phyloP scores from a whole-genome alignment of 2,888 invertebrate species.

The Drosophila diplacantha region DNA sequence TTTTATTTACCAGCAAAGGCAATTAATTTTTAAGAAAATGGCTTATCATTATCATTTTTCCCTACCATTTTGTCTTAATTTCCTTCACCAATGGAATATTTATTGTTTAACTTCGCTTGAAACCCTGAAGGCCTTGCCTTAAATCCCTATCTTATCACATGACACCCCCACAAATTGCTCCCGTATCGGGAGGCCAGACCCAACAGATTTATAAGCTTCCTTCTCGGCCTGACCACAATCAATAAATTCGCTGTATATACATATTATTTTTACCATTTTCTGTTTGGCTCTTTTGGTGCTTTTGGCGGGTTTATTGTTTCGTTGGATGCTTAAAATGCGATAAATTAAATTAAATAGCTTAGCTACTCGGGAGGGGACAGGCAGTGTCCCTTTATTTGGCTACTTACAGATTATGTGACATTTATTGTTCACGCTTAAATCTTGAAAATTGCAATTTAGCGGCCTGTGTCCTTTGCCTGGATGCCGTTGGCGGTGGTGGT shows the following conservation, averaged over 20 bases:
- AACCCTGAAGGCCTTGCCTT: neutral
- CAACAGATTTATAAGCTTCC: constrained; percentile 17
- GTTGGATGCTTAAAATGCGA: constrained; percentile 71
- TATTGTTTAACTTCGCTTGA: neutral
- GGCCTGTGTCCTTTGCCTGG: constrained; percentile 47
- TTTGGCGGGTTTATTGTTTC: constrained; percentile 50
- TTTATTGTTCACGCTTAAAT: constrained; percentile 78
- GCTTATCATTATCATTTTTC: rapidly evolving
- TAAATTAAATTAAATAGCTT: constrained; percentile 70
- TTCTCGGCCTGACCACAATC: constrained; percentile 57
- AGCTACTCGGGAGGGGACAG: neutral
- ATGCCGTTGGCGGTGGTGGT: neutral
- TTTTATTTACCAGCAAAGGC: neutral
- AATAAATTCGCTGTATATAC: constrained; percentile 41
- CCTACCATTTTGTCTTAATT: no score
- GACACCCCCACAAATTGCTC: constrained; percentile 34
- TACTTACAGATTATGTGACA: constrained; percentile 78
- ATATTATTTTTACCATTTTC: constrained; percentile 55
- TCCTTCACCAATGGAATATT: neutral
- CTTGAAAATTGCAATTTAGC: constrained; percentile 71
- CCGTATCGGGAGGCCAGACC: neutral
- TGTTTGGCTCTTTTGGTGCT: constrained; percentile 23
- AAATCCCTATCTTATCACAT: constrained; percentile 15
- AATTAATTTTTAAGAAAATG: no score
- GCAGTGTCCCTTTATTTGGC: constrained; percentile 62